phyloP scores from a whole-genome alignment of 2,797 vertebrate genomes.

The Cossypha polioptera region DNA sequence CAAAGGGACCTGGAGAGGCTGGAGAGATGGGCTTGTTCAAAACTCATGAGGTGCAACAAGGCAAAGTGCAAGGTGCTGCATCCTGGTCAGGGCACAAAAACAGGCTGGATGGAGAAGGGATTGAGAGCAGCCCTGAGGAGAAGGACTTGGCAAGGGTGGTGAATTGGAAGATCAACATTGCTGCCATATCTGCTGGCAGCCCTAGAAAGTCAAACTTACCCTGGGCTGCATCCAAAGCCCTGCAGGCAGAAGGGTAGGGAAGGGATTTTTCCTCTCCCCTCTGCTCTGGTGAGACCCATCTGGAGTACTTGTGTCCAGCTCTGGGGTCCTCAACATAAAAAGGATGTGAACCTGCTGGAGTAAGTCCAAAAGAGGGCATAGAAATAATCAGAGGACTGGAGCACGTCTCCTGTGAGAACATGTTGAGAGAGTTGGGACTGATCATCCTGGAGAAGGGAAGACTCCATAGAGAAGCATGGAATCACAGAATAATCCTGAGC shows the following conservation, averaged over 20 bases:
- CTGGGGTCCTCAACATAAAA: neutral
- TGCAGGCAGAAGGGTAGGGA: neutral
- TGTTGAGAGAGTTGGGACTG: neutral
- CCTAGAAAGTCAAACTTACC: neutral
- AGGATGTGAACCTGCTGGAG: neutral
- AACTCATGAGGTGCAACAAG: neutral
- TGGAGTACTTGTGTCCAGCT: neutral
- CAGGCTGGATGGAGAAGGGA: neutral
- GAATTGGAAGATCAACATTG: neutral
- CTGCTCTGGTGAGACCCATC: neutral
- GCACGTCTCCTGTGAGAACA: neutral
- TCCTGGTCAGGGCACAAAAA: neutral
- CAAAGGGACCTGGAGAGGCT: neutral
- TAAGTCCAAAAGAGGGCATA: neutral
- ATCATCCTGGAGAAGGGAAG: neutral
- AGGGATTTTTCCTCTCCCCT: neutral
- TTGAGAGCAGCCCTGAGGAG: too few relatives aligned
- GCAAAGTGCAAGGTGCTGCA: neutral
- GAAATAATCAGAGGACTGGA: neutral
- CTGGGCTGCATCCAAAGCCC: neutral
- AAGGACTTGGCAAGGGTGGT: neutral
- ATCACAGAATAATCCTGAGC: neutral
- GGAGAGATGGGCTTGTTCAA: neutral
- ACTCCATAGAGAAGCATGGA: neutral
- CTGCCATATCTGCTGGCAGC: neutral